Conservation (phyloP, 2,113 vertebrate genomes). For the Lasiurus cinereus region DNA sequence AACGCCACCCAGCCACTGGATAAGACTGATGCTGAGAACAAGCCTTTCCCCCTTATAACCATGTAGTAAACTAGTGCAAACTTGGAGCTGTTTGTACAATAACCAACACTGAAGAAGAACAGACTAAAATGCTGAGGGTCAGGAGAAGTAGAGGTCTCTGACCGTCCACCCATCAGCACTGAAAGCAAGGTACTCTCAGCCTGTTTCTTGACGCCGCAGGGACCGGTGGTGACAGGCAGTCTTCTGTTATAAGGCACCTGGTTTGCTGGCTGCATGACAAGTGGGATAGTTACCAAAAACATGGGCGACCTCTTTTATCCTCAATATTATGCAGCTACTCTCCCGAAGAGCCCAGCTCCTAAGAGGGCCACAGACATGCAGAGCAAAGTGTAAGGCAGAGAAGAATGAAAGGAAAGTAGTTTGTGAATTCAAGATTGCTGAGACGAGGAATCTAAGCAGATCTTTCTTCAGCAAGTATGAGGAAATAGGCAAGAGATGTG, state of each 20-base stretch:
- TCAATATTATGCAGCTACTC: slow-evolving; percentile 95
- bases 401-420: too few relatives aligned
- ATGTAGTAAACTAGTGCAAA: slow-evolving; percentile 96
- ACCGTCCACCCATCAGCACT: slow-evolving; percentile 89
- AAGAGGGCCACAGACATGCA: slow-evolving; percentile 89
- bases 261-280: slow-evolving; percentile 98
- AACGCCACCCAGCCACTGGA: slow-evolving; percentile 89
- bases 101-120: slow-evolving; percentile 95
- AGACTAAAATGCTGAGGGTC: slow-evolving; percentile 90
- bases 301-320: slow-evolving; percentile 99
- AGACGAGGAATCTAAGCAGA: too few relatives aligned
- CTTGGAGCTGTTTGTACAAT: slow-evolving; percentile 97
- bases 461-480: too few relatives aligned
- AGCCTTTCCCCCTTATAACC: slow-evolving; percentile 95
- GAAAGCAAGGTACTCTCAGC: slow-evolving; percentile 95
- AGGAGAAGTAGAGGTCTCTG: slow-evolving; percentile 88
- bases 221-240: slow-evolving; percentile 94
- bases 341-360: slow-evolving; percentile 96
- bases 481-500: too few relatives aligned
- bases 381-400: slow-evolving; percentile 86
- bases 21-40: slow-evolving; percentile 90
- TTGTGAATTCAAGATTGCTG: too few relatives aligned
- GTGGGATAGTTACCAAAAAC: slow-evolving; percentile 97
- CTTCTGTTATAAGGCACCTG: slow-evolving; percentile 93
- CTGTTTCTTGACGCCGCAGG: slow-evolving; percentile 94